Evolutionary conservation across 2,113 vertebrate genomes (phyloP).

Genomic region (Ptyas mucosa): DNA sequence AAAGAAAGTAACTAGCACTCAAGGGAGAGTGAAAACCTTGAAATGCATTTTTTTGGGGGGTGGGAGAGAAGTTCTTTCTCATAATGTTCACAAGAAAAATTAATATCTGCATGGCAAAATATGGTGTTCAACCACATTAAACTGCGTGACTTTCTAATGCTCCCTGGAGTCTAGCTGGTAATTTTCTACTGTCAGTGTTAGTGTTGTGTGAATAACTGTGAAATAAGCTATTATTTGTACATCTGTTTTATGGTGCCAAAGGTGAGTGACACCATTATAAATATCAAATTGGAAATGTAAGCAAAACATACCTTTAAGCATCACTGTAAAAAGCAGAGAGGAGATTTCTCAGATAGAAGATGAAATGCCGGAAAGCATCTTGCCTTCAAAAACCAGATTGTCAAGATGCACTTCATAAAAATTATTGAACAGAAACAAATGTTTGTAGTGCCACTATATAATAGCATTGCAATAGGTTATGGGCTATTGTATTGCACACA

Average conservation of each 20-base stretch:
- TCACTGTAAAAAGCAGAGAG: background rate
- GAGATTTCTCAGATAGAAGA: background rate
- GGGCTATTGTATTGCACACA: background rate
- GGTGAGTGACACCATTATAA: slow-evolving; percentile 26
- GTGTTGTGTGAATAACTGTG: slow-evolving; percentile 18
- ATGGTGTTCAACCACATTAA: background rate
- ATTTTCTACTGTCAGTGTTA: slow-evolving; percentile 28
- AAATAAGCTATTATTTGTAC: slow-evolving; percentile 38
- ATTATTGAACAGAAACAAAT: background rate
- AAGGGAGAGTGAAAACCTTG: background rate
- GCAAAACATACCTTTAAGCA: background rate
- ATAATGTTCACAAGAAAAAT: slow-evolving; percentile 36
- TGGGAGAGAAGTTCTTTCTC: slow-evolving; percentile 6
- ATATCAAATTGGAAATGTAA: slow-evolving; percentile 26
- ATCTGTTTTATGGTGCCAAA: slow-evolving; percentile 9
- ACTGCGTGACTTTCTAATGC: background rate
- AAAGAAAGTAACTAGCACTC: background rate
- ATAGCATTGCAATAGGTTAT: background rate
- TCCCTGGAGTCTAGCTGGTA: slow-evolving; percentile 24
- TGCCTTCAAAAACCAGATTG: background rate
- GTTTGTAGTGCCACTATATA: background rate
- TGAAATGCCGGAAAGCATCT: background rate
- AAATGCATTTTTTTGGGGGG: background rate
- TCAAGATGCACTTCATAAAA: background rate
- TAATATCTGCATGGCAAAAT: slow-evolving; percentile 36